Evolutionary conservation across 2,888 invertebrate genomes (phyloP), one percentile per base, ranked within the genome.

Genomic region (Limenitis camilla): DNA sequence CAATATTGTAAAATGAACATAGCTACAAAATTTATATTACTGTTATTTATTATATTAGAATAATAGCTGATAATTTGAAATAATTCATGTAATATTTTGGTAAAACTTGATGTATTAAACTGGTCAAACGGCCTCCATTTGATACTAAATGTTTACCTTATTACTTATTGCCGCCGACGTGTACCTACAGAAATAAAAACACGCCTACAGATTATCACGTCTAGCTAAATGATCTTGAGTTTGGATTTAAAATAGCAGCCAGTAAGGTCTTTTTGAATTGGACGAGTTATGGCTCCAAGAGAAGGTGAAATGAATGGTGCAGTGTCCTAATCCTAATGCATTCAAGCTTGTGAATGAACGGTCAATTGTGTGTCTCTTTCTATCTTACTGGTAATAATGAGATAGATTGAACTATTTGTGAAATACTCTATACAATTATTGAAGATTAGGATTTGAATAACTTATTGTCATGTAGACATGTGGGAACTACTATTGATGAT

Each of bases 121-220:
- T 66, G 69, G 70, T 73, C 66, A 61, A 61, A 66, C 61, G 74
- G 72, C 75, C 78, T 78, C 72, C 61, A 68, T 68, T 65, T 67
- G 67, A 78, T 75, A 73, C 73, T 70, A 72, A 80, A 82, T 83
- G 78, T 83, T 84, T 84, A 79, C 79, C 65, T 77, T 80, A 80
- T 77, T 78, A 79, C 79, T 82, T 81, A 81, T 72, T 75, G 72
- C 78, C 71, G 69, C 74, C 74, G 70, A 80, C 77, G 77, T 72
- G 67, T 66, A n/a, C n/a, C n/a, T n/a, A 71, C 73, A 74, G 74
- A 76, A 75, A 81, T 77, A 79, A 78, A 77, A 81, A 78, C 71
- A 74, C 77, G 71, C 78, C 77, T 70, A 81, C 74, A 55, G 58
- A 64, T 71, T 63, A 65, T 69, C 61, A 75, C 55, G 58, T 68